Conservation (phyloP, 2,113 vertebrate species). For the Onychostruthus taczanowskii region DNA sequence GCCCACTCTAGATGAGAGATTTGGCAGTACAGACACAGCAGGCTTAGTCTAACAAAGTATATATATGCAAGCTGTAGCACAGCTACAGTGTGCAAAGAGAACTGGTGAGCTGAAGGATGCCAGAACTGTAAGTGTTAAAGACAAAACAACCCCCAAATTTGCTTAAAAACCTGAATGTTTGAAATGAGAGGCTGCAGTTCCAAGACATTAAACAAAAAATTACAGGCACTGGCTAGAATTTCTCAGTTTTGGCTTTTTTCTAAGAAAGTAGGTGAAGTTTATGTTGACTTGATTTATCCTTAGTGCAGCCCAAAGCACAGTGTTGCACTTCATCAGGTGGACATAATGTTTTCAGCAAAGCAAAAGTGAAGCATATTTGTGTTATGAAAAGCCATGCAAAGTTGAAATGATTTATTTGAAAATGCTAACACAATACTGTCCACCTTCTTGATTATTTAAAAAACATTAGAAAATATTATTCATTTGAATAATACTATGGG, state of each 20-base stretch:
- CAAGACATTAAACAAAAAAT: background rate
- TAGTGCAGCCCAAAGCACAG: background rate
- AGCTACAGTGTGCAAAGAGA: background rate
- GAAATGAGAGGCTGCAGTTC: background rate
- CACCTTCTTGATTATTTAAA: background rate
- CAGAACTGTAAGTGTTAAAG: background rate
- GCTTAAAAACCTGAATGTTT: background rate
- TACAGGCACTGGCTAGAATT: background rate
- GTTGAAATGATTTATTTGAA: background rate
- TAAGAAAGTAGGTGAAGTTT: background rate
- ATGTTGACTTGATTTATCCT: background rate
- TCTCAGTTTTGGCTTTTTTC: background rate
- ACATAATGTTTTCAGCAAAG: background rate
- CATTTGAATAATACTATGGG: background rate
- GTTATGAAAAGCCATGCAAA: background rate
- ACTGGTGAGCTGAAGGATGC: background rate
- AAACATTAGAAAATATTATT: background rate
- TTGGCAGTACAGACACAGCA: background rate
- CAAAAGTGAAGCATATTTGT: background rate
- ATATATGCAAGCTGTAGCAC: background rate
- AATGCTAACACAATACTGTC: background rate
- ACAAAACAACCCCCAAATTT: rapidly evolving
- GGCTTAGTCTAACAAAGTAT: background rate
- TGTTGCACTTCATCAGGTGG: background rate
- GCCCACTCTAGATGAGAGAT: background rate